Evolutionary conservation across 2,888 invertebrate species (phyloP), one percentile per base, ranked within the genome.

Genomic region (Metalampra italica): DNA sequence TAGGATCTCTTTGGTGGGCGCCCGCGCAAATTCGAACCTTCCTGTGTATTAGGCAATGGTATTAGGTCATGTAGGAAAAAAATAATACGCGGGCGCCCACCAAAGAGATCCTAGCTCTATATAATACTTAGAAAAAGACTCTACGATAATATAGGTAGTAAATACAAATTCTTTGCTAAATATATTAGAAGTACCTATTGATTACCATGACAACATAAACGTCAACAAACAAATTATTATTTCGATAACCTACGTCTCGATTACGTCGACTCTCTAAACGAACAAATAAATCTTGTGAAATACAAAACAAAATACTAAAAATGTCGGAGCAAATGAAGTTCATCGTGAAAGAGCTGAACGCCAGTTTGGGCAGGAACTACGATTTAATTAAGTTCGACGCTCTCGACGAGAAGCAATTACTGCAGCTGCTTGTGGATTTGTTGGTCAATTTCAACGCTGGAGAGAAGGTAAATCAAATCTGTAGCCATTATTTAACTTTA

Each of bases 331-430:
- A 92, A 77, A 87, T 93, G 58, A 93, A 93, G 78, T 92, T 90
- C 64, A 91, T 94, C 54, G 93, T 96, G 42, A 91, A 91, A 53
- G 94, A 94, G 78, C 72, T 97, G 53, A 96, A 95, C 73, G 91
- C 92, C 61, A 87, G 91, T 43, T 92, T 96, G 61, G 92, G 91
- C 46, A 93, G 93, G 63, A 93, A 92, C 67, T 95, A 93, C 67
- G 96, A 96, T 69, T 82, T 97, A 53, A 95, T 97, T 66, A 94
- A 95, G 59, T 96, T 97, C 78, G 97, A 97, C 83, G 92, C 95
- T 5, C 81, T 97, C 51, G 92, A 92, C 53, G 92, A 93, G 42
- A 93, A 94, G 54, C 93, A 94, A 66, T 84, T 97, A 50, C 78
- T 97, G 14, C 96, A 96, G 87, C 88, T 95, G 54, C 82, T 96